Evolutionary conservation across 2,113 vertebrate species (phyloP).

Genomic region (Sturnira hondurensis): DNA sequence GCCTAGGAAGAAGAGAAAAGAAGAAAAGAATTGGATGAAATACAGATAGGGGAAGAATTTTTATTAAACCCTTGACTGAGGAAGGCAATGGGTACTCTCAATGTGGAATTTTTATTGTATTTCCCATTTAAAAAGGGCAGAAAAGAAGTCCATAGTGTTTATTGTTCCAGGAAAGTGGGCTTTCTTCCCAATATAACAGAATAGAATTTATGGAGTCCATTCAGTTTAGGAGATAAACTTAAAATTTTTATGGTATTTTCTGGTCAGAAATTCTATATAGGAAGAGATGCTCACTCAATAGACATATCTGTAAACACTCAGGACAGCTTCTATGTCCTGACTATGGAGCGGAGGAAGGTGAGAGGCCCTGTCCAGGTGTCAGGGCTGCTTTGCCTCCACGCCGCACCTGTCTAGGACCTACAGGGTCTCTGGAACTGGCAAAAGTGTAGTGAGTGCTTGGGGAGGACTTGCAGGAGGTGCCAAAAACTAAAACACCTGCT

Average conservation of each 20-base stretch:
- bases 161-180: conserved; percentile 2
- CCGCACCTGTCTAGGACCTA: background rate
- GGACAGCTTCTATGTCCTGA: background rate
- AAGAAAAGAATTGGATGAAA: background rate
- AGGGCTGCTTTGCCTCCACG: background rate
- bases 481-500: background rate
- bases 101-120: background rate
- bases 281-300: background rate
- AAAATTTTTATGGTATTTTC: background rate
- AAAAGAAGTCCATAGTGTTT: background rate
- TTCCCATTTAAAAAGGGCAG: background rate
- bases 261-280: background rate
- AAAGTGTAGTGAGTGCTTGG: background rate
- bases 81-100: background rate
- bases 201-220: background rate
- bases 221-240: background rate
- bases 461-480: background rate
- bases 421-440: background rate
- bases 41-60: background rate
- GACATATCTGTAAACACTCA: background rate
- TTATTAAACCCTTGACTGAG: background rate
- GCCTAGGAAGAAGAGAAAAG: background rate
- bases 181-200: conserved; percentile 28
- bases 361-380: no score
- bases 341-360: background rate